These are phyloP conservation scores for Rallus limicola DNA, from an alignment of 2,113 vertebrate genomes.

Conservation along the genomic window DNA sequence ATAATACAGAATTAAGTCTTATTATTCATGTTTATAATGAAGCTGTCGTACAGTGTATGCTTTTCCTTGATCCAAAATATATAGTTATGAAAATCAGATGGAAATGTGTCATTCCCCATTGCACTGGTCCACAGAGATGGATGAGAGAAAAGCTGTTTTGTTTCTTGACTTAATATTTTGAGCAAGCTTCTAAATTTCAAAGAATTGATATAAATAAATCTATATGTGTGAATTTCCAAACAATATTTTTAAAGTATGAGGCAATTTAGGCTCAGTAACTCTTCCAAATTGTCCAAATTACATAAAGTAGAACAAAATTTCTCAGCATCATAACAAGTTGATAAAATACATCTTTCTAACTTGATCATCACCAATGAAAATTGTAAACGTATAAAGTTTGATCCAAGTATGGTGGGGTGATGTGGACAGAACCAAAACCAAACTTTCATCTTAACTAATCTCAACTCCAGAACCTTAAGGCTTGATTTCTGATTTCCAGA, in stretches of 20 bases:
- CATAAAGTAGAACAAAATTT: background rate
- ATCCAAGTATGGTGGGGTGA: no score
- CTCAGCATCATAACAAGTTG: background rate
- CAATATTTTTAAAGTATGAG: background rate
- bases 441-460: background rate
- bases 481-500: background rate
- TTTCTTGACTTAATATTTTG: constrained; percentile 3
- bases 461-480: background rate
- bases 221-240: background rate
- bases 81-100: background rate
- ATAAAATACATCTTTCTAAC: background rate
- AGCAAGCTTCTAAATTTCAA: background rate
- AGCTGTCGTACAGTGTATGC: background rate
- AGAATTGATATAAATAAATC: background rate
- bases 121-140: background rate
- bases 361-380: background rate
- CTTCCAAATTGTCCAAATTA: background rate
- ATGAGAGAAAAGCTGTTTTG: background rate
- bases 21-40: background rate
- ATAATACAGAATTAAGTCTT: background rate
- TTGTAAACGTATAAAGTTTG: background rate
- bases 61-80: background rate
- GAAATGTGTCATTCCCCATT: background rate
- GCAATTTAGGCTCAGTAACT: background rate
- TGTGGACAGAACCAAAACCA: no score